phyloP scores from a whole-genome alignment of 2,113 vertebrate genomes.

The Podarcis raffonei region DNA sequence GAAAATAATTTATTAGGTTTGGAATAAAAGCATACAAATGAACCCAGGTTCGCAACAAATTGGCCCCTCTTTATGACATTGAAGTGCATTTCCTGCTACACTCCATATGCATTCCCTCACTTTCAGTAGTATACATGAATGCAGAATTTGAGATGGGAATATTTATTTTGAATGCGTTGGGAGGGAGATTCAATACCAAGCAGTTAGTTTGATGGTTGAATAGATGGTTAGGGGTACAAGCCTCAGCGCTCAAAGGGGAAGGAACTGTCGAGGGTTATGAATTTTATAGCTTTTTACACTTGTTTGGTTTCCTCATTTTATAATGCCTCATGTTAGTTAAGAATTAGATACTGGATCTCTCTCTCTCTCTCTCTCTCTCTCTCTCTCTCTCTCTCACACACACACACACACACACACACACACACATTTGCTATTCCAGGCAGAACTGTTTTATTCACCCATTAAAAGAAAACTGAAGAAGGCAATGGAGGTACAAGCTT shows the following conservation, averaged over 20 bases:
- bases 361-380: background rate
- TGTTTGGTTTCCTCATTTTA: background rate
- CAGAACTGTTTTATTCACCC: conserved; percentile 44
- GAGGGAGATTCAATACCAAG: background rate
- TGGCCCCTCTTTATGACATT: background rate
- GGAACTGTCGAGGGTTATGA: background rate
- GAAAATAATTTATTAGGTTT: background rate
- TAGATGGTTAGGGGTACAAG: background rate
- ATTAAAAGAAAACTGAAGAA: conserved; percentile 55
- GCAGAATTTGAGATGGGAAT: background rate
- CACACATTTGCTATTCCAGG: background rate
- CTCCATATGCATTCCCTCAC: background rate
- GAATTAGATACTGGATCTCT: background rate
- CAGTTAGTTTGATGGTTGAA: too few species aligned
- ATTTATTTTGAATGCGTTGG: background rate
- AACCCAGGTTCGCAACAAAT: too few species aligned
- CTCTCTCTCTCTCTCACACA: background rate
- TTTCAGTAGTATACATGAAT: background rate
- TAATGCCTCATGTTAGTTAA: background rate
- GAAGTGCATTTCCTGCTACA: background rate
- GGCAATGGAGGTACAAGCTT: conserved; percentile 49
- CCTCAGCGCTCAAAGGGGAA: too few species aligned
- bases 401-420: background rate
- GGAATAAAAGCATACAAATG: background rate
- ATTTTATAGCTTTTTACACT: too few species aligned